Base-by-base conservation (phyloP, 2,797 vertebrate genomes). In the Echiichthys vipera region DNA sequence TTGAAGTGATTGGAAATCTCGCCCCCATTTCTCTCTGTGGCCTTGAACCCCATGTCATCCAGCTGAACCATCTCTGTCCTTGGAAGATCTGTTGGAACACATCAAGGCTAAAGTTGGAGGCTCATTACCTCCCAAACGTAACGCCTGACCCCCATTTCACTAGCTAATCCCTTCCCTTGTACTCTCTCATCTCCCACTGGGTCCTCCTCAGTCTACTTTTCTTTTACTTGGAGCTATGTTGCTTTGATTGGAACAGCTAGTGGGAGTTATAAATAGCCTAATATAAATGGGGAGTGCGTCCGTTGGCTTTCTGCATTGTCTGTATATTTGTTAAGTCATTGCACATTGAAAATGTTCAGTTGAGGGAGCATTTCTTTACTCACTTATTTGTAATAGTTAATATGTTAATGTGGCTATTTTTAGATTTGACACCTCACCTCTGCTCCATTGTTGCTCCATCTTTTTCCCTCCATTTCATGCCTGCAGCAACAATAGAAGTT, bases 351-450 rank as follows among this genome's bases (percentile, higher is more conserved):
- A 75, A 59, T 69, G 74, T 65, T 50, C 54, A 62, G 56, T 58
- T 43, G 56, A 59, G 24, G 37, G 42, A 79, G 37, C 45, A 50
- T 78, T 46, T 24, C n/a, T 36, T 64, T 30, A 30, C 37, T 71
- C 32, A 39, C 30, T 40, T 66, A 77, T 74, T 58, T 77, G 56
- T 54, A 56, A 73, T 27, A 15, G 34, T 15, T 64, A 73, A 84
- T 77, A 78, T 81, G 58, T 61, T 73, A 88, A 81, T 79, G 47
- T 67, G 24, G 11, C 53, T 88, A 68, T 87, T 88, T 89, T 84
- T 77, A 58, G 51, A 80, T 57, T 53, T 43, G 10, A 22, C 43
- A 34, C 53, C 47, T 67, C 10, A 42, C 40, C 61, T 66, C 9
- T 30, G 47, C 22, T 36, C 12, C 45, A 22, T 50, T 78, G 50